These are phyloP conservation scores for Trissolcus japonicus DNA, from an alignment of 2,888 invertebrate species.

Conservation along the genomic window DNA sequence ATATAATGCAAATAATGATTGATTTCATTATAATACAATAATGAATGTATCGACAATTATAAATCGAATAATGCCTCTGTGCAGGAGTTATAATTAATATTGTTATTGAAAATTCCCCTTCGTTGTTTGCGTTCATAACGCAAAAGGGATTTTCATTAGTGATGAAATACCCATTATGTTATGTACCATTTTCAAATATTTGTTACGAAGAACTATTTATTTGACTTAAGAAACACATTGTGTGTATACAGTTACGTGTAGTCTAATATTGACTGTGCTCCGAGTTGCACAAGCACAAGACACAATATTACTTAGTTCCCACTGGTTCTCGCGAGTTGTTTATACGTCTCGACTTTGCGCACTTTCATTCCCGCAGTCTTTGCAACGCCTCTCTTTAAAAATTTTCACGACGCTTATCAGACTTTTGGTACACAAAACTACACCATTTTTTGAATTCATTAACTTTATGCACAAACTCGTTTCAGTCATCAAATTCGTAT, in stretches of 20 bases:
- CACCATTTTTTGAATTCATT: too few relatives aligned
- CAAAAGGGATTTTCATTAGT: too few relatives aligned
- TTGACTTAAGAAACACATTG: slow-evolving; percentile 49
- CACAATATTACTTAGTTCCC: slow-evolving; percentile 42
- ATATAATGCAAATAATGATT: too few relatives aligned
- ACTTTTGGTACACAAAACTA: too few relatives aligned
- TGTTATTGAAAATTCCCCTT: slow-evolving; percentile 3
- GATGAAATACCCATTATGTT: slow-evolving; percentile 4
- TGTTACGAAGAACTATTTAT: slow-evolving; percentile 49
- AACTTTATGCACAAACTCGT: too few relatives aligned
- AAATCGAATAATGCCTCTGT: too few relatives aligned
- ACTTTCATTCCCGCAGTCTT: slow-evolving; percentile 25
- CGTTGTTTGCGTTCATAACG: not conserved
- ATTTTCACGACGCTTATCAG: too few relatives aligned
- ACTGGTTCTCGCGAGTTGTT: slow-evolving; percentile 32
- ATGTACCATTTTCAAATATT: slow-evolving; percentile 43
- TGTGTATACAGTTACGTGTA: slow-evolving; percentile 42
- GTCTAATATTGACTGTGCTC: slow-evolving; percentile 47
- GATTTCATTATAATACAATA: too few relatives aligned
- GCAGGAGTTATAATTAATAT: too few relatives aligned
- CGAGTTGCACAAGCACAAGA: slow-evolving; percentile 25
- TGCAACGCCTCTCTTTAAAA: not conserved
- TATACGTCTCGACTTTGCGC: slow-evolving; percentile 20
- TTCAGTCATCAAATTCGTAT: too few relatives aligned
- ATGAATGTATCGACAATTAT: too few relatives aligned